A percentile compares a stretch with the other conserved stretches of the same genome.
phyloP scores from a whole-genome alignment of 2,797 vertebrate genomes.

The Peromyscus aztecus region DNA sequence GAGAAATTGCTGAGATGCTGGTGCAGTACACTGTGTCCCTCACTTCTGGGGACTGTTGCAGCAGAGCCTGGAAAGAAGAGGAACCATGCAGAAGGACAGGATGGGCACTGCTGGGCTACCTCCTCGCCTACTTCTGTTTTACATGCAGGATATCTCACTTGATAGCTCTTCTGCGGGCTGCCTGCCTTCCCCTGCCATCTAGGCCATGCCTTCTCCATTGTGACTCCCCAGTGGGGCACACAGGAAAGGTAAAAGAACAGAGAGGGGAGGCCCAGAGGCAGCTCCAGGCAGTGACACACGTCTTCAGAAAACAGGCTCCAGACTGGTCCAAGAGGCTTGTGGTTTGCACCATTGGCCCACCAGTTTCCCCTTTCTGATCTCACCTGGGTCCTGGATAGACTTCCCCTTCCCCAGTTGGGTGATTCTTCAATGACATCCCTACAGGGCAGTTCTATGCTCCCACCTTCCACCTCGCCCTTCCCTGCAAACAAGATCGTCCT shows the following conservation, averaged over 20 bases:
- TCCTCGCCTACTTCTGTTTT: neutral
- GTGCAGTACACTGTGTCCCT: neutral
- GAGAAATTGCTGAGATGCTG: neutral
- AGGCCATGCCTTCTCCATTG: neutral
- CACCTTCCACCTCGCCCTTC: neutral
- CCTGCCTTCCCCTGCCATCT: neutral
- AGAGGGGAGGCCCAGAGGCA: neutral
- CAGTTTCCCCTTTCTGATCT: neutral
- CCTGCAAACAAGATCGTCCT: neutral
- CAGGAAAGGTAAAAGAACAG: neutral
- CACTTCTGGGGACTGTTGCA: neutral
- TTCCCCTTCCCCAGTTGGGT: neutral
- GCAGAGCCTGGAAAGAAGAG: neutral
- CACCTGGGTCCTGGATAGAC: neutral
- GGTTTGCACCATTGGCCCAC: fast-evolving
- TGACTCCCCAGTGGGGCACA: neutral
- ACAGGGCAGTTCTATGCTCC: no score
- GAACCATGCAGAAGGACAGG: neutral
- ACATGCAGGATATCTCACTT: neutral
- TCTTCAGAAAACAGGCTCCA: neutral
- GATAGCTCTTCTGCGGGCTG: neutral
- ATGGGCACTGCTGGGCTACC: no score
- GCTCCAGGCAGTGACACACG: neutral
- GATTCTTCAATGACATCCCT: neutral
- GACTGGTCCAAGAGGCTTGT: neutral